Percentiles rank a stretch among this genome's conserved stretches.
These are phyloP conservation scores for Leiothrix lutea DNA, from an alignment of 2,113 vertebrate genomes.

Conservation along the genomic window DNA sequence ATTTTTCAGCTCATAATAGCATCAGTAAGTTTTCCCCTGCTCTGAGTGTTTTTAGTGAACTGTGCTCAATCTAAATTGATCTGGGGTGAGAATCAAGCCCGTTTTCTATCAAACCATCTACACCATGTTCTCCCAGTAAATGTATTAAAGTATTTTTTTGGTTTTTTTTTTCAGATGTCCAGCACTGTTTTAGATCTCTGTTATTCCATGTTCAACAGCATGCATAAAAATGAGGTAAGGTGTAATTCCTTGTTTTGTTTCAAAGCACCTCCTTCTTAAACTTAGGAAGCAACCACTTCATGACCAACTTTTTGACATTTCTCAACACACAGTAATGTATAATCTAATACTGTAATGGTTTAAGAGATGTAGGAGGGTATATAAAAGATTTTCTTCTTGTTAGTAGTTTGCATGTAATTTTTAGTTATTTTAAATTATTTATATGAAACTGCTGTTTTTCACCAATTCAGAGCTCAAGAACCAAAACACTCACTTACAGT, in stretches of 20 bases:
- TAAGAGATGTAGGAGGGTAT: neutral
- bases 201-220: constrained; percentile 65
- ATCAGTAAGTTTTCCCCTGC: neutral
- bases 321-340: neutral
- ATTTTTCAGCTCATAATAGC: neutral
- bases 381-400: neutral
- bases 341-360: neutral
- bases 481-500: neutral
- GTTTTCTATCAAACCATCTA: neutral
- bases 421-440: neutral
- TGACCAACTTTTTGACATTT: neutral
- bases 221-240: constrained; percentile 53
- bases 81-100: neutral
- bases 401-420: neutral
- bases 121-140: neutral
- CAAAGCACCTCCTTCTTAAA: neutral
- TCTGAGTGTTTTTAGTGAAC: neutral
- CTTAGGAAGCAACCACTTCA: neutral
- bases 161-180: constrained; percentile 43
- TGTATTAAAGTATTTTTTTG: neutral
- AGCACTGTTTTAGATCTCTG: constrained; percentile 68
- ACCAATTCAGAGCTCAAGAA: constrained; percentile 53
- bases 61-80: neutral
- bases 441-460: constrained; percentile 34
- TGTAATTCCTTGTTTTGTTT: neutral